Evolutionary conservation across 1,140 invertebrate species (phyloP), one percentile per base, ranked within the genome.

Genomic region (Maconellicoccus hirsutus): DNA sequence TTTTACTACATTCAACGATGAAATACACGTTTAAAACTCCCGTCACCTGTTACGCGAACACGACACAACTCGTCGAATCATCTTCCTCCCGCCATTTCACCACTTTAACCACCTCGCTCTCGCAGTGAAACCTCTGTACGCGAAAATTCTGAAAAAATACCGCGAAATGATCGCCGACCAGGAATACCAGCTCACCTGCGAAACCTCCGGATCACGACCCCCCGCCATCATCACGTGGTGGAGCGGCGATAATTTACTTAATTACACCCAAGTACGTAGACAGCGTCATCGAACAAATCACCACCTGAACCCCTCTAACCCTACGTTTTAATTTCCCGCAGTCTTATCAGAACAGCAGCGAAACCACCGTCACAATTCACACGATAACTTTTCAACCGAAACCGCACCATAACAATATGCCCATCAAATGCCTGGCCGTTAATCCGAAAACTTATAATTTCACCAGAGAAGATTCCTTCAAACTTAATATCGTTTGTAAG

Each of bases 281-380:
- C 61, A 25, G 21, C 16, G 22, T 66, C 21, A 22, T 66, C 25
- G 22, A 66, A n/a, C n/a, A n/a, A n/a, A n/a, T n/a, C n/a, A n/a
- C n/a, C n/a, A n/a, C n/a, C n/a, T n/a, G n/a, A n/a, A n/a, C n/a
- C n/a, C n/a, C n/a, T n/a, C n/a, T n/a, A n/a, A n/a, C n/a, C n/a
- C n/a, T n/a, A n/a, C n/a, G n/a, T n/a, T n/a, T n/a, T n/a, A n/a
- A n/a, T n/a, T n/a, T n/a, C 25, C 25, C 25, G 61, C 25, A 66
- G 61, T 23, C 25, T 12, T 78, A 80, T 8, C 79, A 92, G 89
- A 84, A 87, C 70, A 87, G 88, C 0, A 82, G 83, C 59, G 89
- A 90, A 77, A 94, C 94, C 78, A 94, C 94, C 78, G 84, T 88
- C 72, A 94, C 91, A 27, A 85, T 84, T 22, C 93, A 90, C 8